phyloP scores from a whole-genome alignment of 2,113 vertebrate genomes.

The Solea senegalensis region DNA sequence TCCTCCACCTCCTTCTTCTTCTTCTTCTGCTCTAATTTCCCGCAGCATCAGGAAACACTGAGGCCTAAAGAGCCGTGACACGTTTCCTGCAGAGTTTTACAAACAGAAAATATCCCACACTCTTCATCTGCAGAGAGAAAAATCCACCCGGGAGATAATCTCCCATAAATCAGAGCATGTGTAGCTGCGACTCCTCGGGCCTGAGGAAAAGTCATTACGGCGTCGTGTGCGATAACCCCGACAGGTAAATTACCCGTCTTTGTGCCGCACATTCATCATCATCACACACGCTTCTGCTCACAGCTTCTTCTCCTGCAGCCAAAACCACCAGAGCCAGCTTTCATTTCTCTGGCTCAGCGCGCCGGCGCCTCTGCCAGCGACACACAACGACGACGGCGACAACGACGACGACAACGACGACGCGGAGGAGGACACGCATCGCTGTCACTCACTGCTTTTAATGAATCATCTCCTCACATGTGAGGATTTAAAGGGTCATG shows the following conservation, averaged over 20 bases:
- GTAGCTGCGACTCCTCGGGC: constrained; percentile 37
- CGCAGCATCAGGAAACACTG: background rate
- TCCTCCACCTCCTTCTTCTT: too few relatives aligned
- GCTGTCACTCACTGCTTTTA: too few relatives aligned
- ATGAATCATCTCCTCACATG: too few relatives aligned
- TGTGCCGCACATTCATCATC: constrained; percentile 62
- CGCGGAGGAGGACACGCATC: too few relatives aligned
- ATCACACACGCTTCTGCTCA: constrained; percentile 30
- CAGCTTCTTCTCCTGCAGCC: constrained; percentile 37
- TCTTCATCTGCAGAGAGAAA: background rate
- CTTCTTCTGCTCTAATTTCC: too few relatives aligned
- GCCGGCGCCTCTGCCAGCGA: background rate
- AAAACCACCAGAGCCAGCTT: constrained; percentile 43
- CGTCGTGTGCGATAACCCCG: constrained; percentile 54
- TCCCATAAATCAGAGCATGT: constrained; percentile 41
- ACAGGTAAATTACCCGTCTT: constrained; percentile 68
- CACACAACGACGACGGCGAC: background rate
- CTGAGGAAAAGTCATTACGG: constrained; percentile 68
- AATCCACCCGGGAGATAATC: constrained; percentile 15
- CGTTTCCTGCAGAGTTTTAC: constrained; percentile 13
- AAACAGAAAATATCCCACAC: constrained; percentile 1
- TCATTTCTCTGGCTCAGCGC: constrained; percentile 58
- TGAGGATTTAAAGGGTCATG: too few relatives aligned
- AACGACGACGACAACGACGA: too few relatives aligned
- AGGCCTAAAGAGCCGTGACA: background rate